phyloP scores from a whole-genome alignment of 2,113 vertebrate species.

The Rhabdornis inornatus region DNA sequence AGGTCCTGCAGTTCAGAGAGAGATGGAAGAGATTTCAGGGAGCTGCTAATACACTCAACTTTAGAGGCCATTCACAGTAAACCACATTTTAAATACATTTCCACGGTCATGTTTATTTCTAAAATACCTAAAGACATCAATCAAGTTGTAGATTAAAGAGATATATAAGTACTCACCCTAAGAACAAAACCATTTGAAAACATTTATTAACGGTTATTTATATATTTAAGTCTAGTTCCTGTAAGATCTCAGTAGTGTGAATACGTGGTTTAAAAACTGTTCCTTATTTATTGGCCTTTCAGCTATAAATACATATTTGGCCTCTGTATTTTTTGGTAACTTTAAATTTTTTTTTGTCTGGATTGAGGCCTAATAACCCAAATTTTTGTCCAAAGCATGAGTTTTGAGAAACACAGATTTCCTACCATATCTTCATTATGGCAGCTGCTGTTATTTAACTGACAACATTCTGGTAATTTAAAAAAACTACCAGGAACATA shows the following conservation, averaged over 20 bases:
- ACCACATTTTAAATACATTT: slow-evolving; percentile 43
- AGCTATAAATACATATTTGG: neutral
- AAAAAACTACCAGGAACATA: neutral
- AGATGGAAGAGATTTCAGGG: slow-evolving; percentile 9
- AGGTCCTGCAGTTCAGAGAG: neutral
- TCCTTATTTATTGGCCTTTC: neutral
- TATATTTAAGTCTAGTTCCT: neutral
- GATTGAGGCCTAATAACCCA: neutral
- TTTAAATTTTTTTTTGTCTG: neutral
- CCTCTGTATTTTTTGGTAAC: neutral
- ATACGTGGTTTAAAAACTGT: neutral
- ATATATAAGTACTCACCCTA: neutral
- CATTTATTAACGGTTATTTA: neutral
- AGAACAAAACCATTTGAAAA: slow-evolving; percentile 17
- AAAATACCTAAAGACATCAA: slow-evolving; percentile 22
- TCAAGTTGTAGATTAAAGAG: slow-evolving; percentile 22
- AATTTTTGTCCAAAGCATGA: neutral
- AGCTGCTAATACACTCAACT: neutral
- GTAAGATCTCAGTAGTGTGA: neutral
- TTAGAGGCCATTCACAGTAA: slow-evolving; percentile 3
- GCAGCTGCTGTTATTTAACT: slow-evolving; percentile 9
- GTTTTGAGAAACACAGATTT: neutral
- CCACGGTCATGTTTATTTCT: slow-evolving; percentile 29
- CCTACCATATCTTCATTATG: neutral
- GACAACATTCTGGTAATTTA: slow-evolving; percentile 1